These are phyloP conservation scores for Corvus moneduloides DNA, from an alignment of 2,113 vertebrate species.

Conservation along the genomic window DNA sequence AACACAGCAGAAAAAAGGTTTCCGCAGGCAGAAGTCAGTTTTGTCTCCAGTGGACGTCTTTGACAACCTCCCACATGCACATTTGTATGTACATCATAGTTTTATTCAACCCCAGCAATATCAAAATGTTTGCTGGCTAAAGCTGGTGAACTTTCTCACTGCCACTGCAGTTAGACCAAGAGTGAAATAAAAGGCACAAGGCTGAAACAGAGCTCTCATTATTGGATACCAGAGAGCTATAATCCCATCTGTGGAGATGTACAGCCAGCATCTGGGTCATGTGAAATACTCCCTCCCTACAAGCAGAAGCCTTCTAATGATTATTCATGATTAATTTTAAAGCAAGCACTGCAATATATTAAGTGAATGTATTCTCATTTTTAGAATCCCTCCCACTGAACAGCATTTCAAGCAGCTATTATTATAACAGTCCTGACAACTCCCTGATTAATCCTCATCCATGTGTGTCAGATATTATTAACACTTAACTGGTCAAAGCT, in stretches of 20 bases:
- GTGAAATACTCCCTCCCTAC: not conserved
- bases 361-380: not conserved
- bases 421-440: not conserved
- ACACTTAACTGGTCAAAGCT: not conserved
- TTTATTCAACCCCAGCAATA: not conserved
- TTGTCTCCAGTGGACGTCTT: not conserved
- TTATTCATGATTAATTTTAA: conserved; percentile 35
- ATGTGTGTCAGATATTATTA: not conserved
- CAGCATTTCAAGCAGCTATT: conserved; percentile 5
- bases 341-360: not conserved
- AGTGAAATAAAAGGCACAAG: not conserved
- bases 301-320: not conserved
- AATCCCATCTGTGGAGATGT: conserved; percentile 4
- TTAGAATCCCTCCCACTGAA: not conserved
- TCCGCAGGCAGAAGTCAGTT: not conserved
- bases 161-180: not conserved
- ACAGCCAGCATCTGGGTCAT: conserved; percentile 24
- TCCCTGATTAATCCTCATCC: not conserved
- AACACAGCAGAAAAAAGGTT: not conserved
- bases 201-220: not conserved
- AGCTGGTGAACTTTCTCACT: not conserved
- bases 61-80: not conserved
- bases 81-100: not conserved
- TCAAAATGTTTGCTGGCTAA: not conserved
- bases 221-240: not conserved